phyloP scores from a whole-genome alignment of 1,140 invertebrate species.

The Drosophila leontia region DNA sequence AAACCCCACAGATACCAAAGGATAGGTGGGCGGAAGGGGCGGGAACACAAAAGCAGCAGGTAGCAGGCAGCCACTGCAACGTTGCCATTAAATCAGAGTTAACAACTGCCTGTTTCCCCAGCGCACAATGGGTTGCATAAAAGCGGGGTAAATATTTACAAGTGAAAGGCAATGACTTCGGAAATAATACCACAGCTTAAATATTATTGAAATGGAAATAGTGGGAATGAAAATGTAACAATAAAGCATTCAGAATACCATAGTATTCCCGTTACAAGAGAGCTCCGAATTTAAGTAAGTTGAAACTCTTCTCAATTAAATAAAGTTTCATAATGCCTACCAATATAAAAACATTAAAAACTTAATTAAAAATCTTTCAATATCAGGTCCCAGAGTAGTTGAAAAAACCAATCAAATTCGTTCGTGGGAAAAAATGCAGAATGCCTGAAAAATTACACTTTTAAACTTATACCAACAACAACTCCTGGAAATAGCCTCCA shows the following conservation, averaged over 20 bases:
- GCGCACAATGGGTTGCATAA: conserved; percentile 37
- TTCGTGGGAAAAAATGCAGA: neutral
- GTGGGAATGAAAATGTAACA: neutral
- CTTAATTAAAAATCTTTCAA: neutral
- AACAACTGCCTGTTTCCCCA: conserved; percentile 74
- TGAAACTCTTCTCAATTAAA: neutral
- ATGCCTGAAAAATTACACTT: neutral
- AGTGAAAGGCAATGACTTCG: neutral
- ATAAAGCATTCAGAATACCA: neutral
- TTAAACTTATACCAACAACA: neutral
- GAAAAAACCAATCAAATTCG: neutral
- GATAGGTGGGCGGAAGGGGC: neutral
- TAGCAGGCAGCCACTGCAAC: conserved; percentile 35
- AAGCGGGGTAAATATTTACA: conserved; percentile 9
- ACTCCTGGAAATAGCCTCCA: neutral
- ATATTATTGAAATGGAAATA: neutral
- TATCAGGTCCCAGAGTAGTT: neutral
- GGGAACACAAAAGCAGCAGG: conserved; percentile 46
- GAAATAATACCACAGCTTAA: neutral
- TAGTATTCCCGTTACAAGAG: too few relatives aligned
- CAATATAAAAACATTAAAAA: neutral
- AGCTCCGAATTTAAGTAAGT: neutral
- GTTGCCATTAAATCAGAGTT: conserved; percentile 81
- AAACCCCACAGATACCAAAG: conserved; percentile 17
- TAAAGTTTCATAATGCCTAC: neutral